Evolutionary conservation across 2,888 invertebrate species (phyloP).

Genomic region (Selenia dentaria): DNA sequence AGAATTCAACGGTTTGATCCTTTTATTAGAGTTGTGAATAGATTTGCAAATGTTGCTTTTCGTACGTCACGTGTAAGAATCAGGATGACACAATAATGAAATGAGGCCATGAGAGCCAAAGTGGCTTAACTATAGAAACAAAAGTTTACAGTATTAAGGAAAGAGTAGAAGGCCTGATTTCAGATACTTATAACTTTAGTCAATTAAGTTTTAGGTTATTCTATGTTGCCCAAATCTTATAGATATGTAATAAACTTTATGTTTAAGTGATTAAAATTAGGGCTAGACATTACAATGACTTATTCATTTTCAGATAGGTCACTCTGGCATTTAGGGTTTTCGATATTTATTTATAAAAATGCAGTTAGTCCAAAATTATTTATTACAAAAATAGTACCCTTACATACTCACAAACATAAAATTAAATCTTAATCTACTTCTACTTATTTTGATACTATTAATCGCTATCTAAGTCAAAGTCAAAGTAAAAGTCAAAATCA

Average conservation of each 20-base stretch:
- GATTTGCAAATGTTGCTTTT: no score
- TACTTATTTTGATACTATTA: slow-evolving; percentile 1
- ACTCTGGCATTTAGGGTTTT: slow-evolving; percentile 12
- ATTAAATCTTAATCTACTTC: not conserved
- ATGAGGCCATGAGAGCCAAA: not conserved
- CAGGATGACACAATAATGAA: no score
- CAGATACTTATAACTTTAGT: not conserved
- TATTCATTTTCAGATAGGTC: slow-evolving; percentile 13
- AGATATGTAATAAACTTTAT: not conserved
- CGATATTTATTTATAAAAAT: slow-evolving; percentile 6
- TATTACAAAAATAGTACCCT: not conserved
- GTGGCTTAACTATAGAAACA: slow-evolving; percentile 1
- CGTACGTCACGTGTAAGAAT: no score
- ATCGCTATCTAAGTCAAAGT: slow-evolving; percentile 1
- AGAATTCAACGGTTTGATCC: no score
- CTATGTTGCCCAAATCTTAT: not conserved
- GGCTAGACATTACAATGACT: slow-evolving; percentile 12
- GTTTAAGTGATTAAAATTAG: slow-evolving; percentile 13
- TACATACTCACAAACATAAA: not conserved
- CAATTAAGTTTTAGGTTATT: no score
- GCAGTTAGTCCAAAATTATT: not conserved
- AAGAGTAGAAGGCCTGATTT: not conserved
- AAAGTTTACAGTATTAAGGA: not conserved
- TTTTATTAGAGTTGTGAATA: no score
- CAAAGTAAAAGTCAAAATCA: no score